phyloP scores from a whole-genome alignment of 1,140 invertebrate genomes.

The Argopecten irradians region DNA sequence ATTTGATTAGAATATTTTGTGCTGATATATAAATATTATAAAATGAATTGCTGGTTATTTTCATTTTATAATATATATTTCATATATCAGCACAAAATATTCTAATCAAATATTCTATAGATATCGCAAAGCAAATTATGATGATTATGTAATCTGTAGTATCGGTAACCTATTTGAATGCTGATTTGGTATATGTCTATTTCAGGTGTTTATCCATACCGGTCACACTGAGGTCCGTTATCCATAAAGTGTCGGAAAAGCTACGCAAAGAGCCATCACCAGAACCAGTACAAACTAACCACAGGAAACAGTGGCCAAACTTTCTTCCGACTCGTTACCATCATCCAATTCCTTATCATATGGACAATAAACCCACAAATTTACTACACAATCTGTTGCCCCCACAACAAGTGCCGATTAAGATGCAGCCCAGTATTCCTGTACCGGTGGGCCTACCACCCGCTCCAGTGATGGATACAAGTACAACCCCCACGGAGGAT shows the following conservation, averaged over 20 bases:
- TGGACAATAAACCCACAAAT: conserved; percentile 53
- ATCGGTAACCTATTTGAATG: background rate
- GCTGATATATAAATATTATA: no score
- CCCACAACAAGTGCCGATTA: conserved; percentile 14
- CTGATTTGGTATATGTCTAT: conserved; percentile 46
- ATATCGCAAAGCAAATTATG: no score
- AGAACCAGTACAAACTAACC: conserved; percentile 42
- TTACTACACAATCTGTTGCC: conserved; percentile 21
- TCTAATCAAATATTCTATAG: no score
- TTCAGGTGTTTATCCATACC: conserved; percentile 91
- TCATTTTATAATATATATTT: no score
- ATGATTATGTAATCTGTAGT: no score
- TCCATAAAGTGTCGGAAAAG: conserved; percentile 79
- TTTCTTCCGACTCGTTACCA: background rate
- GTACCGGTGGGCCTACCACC: background rate
- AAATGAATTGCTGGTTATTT: no score
- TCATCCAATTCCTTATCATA: background rate
- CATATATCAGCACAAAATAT: no score
- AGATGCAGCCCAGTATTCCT: background rate
- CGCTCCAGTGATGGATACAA: background rate
- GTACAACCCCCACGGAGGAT: conserved; percentile 36
- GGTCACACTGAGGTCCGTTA: conserved; percentile 87
- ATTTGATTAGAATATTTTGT: no score
- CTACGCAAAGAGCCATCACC: conserved; percentile 60
- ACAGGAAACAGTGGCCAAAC: conserved; percentile 9